phyloP scores from a whole-genome alignment of 2,113 vertebrate species.

The Carassius carassius region DNA sequence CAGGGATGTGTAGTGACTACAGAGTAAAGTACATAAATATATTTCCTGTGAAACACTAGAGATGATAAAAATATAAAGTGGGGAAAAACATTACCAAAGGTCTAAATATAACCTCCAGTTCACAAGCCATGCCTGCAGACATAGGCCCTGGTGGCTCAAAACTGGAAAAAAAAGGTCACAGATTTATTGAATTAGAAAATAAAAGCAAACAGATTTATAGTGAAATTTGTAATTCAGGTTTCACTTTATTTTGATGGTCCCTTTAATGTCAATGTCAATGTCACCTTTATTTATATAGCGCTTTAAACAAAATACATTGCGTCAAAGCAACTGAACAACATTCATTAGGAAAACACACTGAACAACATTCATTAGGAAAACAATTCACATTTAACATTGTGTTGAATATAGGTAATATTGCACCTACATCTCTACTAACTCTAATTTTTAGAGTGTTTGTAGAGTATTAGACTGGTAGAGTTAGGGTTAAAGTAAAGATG shows the following conservation, averaged over 20 bases:
- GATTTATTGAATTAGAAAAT: neutral
- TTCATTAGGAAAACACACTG: too few relatives aligned
- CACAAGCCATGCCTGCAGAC: conserved; percentile 87
- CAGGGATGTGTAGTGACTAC: neutral
- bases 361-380: too few relatives aligned
- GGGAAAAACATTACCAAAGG: conserved; percentile 80
- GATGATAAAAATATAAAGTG: neutral
- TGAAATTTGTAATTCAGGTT: neutral
- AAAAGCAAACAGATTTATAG: neutral
- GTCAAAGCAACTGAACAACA: too few relatives aligned
- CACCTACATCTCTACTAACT: neutral
- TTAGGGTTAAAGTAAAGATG: neutral
- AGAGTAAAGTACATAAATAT: neutral
- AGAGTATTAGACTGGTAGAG: neutral
- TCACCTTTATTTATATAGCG: too few relatives aligned
- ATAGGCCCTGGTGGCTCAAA: conserved; percentile 85
- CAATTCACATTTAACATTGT: too few relatives aligned
- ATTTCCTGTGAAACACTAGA: neutral
- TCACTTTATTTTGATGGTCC: neutral
- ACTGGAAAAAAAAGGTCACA: conserved; percentile 64
- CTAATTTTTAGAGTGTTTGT: neutral
- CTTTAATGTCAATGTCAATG: too few relatives aligned
- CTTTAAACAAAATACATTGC: too few relatives aligned
- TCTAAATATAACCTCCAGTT: conserved; percentile 81
- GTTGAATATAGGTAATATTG: neutral